A percentile compares a stretch with the other conserved stretches of the same genome.
phyloP scores from a whole-genome alignment of 2,113 vertebrate species.

The Campylorhamphus procurvoides region DNA sequence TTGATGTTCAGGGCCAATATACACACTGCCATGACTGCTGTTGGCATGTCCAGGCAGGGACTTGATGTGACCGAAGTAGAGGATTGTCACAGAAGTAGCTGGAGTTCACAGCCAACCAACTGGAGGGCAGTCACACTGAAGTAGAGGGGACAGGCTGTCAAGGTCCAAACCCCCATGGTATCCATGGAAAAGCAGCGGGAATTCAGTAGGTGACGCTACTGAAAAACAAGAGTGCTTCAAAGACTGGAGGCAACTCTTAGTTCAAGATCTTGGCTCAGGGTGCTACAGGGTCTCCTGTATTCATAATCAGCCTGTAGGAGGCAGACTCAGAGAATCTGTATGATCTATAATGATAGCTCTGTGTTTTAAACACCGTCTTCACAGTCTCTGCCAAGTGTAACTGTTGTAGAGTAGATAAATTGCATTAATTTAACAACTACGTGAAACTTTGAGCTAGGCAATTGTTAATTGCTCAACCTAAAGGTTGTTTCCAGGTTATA shows the following conservation, averaged over 20 bases:
- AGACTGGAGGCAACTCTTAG: neutral
- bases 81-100: neutral
- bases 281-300: neutral
- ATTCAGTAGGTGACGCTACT: neutral
- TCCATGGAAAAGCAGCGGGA: neutral
- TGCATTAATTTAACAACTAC: neutral
- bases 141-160: neutral
- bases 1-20: neutral
- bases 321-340: neutral
- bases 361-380: neutral
- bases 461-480: neutral
- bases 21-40: neutral
- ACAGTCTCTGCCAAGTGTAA: neutral
- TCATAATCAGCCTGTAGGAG: neutral
- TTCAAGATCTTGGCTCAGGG: neutral
- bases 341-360: neutral
- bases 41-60: neutral
- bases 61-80: neutral
- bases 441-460: neutral
- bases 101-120: neutral
- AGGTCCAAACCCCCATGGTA: neutral
- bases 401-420: neutral
- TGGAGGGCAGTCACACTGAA: neutral
- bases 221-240: neutral
- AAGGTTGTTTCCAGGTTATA: neutral